Conservation (phyloP, 2,888 invertebrate species). For the Andrena marginata region DNA sequence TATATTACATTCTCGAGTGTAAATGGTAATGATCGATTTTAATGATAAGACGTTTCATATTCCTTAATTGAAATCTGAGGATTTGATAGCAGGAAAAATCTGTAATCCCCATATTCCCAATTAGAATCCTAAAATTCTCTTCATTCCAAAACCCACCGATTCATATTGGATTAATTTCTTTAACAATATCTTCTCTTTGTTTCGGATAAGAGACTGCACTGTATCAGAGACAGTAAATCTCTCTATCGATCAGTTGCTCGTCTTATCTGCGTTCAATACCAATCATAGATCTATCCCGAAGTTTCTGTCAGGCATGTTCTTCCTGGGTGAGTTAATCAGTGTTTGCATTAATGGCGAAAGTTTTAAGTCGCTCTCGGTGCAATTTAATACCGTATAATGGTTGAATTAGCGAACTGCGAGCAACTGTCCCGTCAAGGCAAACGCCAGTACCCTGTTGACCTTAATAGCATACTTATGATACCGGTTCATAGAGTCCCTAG, state of each 20-base stretch:
- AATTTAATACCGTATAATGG: constrained; percentile 38
- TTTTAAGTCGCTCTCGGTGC: constrained; percentile 36
- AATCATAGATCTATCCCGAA: neutral
- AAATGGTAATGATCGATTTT: too few species aligned
- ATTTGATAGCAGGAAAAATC: too few species aligned
- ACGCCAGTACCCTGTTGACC: constrained; percentile 65
- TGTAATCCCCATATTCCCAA: too few species aligned
- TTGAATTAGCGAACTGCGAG: constrained; percentile 53
- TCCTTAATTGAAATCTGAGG: too few species aligned
- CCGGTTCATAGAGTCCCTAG: constrained; percentile 21
- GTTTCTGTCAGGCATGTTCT: neutral
- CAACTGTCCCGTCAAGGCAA: constrained; percentile 61
- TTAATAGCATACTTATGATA: constrained; percentile 65
- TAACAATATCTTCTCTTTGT: constrained; percentile 21
- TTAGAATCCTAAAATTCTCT: neutral
- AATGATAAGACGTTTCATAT: too few species aligned
- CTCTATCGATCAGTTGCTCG: neutral
- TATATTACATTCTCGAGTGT: too few species aligned
- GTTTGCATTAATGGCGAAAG: constrained; percentile 50
- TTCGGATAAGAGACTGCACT: constrained; percentile 1
- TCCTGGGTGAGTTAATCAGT: constrained; percentile 32
- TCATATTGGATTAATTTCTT: neutral
- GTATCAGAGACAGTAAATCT: neutral
- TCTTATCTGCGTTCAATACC: neutral
- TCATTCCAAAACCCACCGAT: neutral